Evolutionary conservation across 2,113 vertebrate species (phyloP).

Genomic region (Etheostoma cragini): DNA sequence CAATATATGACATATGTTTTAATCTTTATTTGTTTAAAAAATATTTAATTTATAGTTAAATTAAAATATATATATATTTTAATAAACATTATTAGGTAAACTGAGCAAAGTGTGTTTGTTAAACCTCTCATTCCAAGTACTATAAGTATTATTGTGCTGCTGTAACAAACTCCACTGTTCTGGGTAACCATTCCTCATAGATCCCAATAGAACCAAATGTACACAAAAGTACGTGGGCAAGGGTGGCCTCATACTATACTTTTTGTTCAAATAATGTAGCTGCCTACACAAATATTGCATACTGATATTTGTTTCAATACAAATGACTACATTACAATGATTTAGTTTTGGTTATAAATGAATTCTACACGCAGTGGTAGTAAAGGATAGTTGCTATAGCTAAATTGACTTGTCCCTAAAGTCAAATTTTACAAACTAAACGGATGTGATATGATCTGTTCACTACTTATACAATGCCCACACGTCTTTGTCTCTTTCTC

Average conservation of each 20-base stretch:
- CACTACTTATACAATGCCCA: conserved; percentile 8
- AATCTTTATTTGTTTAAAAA: too few relatives aligned
- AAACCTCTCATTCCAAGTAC: neutral
- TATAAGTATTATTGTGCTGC: neutral
- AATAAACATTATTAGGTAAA: neutral
- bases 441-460: neutral
- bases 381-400: neutral
- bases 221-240: neutral
- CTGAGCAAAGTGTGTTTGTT: neutral
- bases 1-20: neutral
- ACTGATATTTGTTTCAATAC: neutral
- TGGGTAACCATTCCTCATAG: too few relatives aligned
- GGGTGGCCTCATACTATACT: neutral
- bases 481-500: neutral
- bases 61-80: neutral
- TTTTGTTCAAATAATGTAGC: neutral
- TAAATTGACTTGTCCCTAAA: neutral
- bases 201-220: too few relatives aligned
- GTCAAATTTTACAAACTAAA: conserved; percentile 33
- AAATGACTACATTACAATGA: neutral
- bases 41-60: too few relatives aligned
- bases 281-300: neutral
- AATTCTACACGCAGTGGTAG: neutral
- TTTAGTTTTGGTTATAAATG: neutral
- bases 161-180: too few relatives aligned